Conservation (phyloP, 2,797 vertebrate genomes). For the Acrossocheilus fasciatus region DNA sequence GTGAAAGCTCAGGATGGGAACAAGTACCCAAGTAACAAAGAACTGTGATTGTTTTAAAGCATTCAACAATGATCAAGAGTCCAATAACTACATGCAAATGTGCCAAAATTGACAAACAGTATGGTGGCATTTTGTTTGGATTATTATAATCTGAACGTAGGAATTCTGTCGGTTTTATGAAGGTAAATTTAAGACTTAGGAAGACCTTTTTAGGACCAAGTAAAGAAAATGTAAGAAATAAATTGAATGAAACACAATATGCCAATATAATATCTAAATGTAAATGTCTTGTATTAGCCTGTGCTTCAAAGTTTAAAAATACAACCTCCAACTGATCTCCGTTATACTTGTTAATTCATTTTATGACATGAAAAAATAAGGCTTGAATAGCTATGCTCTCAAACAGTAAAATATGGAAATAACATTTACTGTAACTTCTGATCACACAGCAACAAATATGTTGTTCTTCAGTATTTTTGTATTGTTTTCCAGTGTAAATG, state of each 20-base stretch:
- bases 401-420: not conserved
- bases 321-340: not conserved
- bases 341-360: not conserved
- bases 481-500: not conserved
- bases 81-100: not conserved
- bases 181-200: too few relatives aligned
- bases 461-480: not conserved
- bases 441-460: not conserved
- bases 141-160: not conserved
- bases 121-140: not conserved
- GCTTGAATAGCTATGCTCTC: not conserved
- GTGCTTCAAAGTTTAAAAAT: not conserved
- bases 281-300: not conserved
- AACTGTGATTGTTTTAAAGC: not conserved
- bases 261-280: not conserved
- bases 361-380: not conserved
- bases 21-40: not conserved
- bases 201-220: not conserved
- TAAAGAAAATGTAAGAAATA: not conserved
- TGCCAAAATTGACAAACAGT: not conserved
- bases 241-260: not conserved
- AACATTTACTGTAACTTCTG: not conserved
- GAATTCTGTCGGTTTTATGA: too few relatives aligned
- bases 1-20: not conserved
- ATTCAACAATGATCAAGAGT: not conserved